Conservation (phyloP, 1,140 invertebrate species). For the Drosophila arawakana region DNA sequence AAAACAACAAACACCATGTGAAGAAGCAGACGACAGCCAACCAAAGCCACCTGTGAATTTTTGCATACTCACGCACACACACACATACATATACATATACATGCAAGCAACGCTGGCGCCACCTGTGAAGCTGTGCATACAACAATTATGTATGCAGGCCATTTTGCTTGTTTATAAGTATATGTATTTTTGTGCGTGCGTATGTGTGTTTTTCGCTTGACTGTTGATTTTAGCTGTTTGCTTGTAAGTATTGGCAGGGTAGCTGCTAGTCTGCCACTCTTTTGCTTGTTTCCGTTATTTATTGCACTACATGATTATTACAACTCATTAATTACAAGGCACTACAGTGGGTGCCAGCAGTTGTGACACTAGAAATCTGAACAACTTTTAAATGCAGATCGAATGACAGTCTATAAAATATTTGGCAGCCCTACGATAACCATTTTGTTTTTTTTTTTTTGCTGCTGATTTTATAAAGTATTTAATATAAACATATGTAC, state of each 20-base stretch:
- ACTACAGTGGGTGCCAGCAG: not conserved
- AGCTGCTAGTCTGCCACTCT: not conserved
- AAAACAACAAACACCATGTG: conserved; percentile 11
- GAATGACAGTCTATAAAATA: not conserved
- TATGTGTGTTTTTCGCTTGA: not conserved
- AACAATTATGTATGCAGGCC: not conserved
- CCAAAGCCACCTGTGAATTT: conserved; percentile 10
- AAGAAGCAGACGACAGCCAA: conserved; percentile 5
- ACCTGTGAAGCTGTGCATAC: conserved; percentile 13
- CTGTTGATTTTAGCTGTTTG: not conserved
- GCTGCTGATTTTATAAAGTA: conserved; percentile 4
- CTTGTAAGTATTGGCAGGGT: not conserved
- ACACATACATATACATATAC: not conserved
- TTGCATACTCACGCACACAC: not conserved
- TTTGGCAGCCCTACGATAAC: conserved; percentile 6
- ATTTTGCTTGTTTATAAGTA: not conserved
- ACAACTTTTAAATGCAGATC: not conserved
- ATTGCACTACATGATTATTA: not conserved
- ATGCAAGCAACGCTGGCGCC: not conserved
- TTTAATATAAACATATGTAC: conserved; percentile 21
- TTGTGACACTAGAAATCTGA: not conserved
- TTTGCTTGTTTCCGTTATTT: not conserved
- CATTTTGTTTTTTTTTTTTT: not conserved
- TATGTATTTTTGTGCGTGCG: not conserved
- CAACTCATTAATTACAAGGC: not conserved